Conservation (phyloP, 2,888 invertebrate genomes). For the Drosophila trichaetosa region DNA sequence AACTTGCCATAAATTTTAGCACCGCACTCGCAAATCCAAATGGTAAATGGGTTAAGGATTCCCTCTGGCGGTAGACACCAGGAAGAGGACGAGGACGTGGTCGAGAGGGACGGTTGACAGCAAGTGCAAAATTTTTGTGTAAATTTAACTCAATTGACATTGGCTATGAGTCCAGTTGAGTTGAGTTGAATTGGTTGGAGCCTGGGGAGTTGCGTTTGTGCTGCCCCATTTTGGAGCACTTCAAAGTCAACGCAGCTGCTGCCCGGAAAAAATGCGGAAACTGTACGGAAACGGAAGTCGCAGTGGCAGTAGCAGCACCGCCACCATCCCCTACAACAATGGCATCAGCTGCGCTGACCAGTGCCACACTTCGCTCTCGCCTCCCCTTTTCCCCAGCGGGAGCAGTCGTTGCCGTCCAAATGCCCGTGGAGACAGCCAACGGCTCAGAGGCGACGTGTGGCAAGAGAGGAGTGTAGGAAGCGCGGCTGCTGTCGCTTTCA, state of each 20-base stretch:
- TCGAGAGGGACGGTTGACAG: neutral
- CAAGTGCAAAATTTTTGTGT: slow-evolving; percentile 59
- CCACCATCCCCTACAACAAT: slow-evolving; percentile 29
- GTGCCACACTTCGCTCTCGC: slow-evolving; percentile 33
- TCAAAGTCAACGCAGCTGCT: slow-evolving; percentile 79
- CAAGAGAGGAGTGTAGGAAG: slow-evolving; percentile 9
- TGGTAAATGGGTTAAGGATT: slow-evolving; percentile 66
- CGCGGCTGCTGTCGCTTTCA: slow-evolving; percentile 73
- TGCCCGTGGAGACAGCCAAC: slow-evolving; percentile 43
- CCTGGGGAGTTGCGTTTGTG: slow-evolving; percentile 25
- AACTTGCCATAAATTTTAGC: slow-evolving; percentile 75
- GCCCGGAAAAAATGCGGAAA: slow-evolving; percentile 74
- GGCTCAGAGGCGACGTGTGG: slow-evolving; percentile 35
- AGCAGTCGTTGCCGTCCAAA: slow-evolving; percentile 39
- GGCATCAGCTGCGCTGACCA: slow-evolving; percentile 74
- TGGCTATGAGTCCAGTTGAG: slow-evolving; percentile 49
- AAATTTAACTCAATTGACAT: slow-evolving; percentile 80
- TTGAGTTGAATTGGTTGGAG: neutral
- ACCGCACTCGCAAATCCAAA: slow-evolving; percentile 63
- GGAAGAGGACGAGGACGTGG: neutral
- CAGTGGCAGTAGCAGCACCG: slow-evolving; percentile 74
- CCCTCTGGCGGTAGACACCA: slow-evolving; percentile 20
- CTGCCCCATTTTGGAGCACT: slow-evolving; percentile 59
- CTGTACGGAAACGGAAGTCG: slow-evolving; percentile 80
- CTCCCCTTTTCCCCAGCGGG: neutral